A percentile compares a stretch with the other conserved stretches of the same genome.
Evolutionary conservation across 2,888 invertebrate species (phyloP).

Genomic region (Ectemnius continuus): DNA sequence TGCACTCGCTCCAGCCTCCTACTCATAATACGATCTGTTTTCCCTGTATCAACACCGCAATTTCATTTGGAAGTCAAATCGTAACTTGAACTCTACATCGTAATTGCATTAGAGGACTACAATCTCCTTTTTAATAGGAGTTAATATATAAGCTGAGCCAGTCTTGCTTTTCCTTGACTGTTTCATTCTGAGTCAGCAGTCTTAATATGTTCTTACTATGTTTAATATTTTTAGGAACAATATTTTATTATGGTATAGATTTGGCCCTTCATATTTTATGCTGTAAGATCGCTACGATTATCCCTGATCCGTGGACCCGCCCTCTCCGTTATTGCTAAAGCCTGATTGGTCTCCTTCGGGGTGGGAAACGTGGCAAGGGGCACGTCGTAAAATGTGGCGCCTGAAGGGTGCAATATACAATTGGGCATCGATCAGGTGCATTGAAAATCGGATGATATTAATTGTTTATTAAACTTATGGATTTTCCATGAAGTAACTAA

Average conservation of each 20-base stretch:
- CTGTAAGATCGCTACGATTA: background rate
- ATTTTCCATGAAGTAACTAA: too few relatives aligned
- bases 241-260: too few relatives aligned
- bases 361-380: background rate
- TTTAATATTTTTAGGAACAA: too few relatives aligned
- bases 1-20: background rate
- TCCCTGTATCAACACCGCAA: conserved; percentile 1
- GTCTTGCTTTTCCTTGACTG: too few relatives aligned
- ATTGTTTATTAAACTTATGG: too few relatives aligned
- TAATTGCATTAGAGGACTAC: too few relatives aligned
- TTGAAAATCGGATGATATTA: background rate
- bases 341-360: background rate
- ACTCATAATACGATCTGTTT: conserved; percentile 1
- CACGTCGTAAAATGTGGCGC: background rate
- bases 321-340: background rate
- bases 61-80: too few relatives aligned
- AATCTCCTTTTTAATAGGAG: too few relatives aligned
- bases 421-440: background rate
- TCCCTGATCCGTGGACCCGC: conserved; percentile 1
- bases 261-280: background rate
- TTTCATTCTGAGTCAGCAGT: too few relatives aligned
- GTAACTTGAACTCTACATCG: too few relatives aligned
- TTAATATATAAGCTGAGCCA: too few relatives aligned
- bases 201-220: too few relatives aligned
- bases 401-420: background rate